Conservation (phyloP, 2,797 vertebrate genomes). For the Tarsius wallacei region DNA sequence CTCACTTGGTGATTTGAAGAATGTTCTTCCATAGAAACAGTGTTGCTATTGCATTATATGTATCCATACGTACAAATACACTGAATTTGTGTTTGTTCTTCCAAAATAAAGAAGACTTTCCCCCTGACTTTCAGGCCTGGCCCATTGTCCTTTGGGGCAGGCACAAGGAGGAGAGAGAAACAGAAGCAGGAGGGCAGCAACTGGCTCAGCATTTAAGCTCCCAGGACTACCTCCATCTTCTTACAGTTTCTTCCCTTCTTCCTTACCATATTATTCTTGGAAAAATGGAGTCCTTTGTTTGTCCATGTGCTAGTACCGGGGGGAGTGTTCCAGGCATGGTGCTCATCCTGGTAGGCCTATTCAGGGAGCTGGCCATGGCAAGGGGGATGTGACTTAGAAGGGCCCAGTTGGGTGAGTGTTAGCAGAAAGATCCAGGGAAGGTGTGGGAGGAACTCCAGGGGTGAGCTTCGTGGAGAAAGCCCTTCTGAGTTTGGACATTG, state of each 20-base stretch:
- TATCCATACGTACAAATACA: constrained; percentile 16
- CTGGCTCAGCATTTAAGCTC: constrained; percentile 12
- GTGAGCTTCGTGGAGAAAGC: accelerated
- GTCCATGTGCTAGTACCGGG: constrained; percentile 4
- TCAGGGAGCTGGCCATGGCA: background rate
- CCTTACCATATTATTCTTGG: background rate
- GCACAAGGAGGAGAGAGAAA: background rate
- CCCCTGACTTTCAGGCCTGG: background rate
- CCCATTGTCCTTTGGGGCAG: background rate
- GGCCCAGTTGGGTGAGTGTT: background rate
- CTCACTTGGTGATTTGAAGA: constrained; percentile 59
- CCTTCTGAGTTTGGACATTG: background rate
- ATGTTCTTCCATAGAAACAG: constrained; percentile 52
- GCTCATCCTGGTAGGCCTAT: background rate
- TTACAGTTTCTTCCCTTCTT: background rate
- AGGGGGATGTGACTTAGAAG: background rate
- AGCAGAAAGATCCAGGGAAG: background rate
- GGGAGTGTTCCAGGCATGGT: background rate
- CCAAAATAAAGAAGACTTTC: background rate
- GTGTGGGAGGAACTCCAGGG: background rate
- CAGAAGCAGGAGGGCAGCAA: background rate
- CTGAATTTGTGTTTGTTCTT: constrained; percentile 76
- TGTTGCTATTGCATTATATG: background rate
- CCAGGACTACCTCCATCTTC: constrained; percentile 38
- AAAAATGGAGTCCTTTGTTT: constrained; percentile 56